Conservation (phyloP, 1,140 invertebrate species). For the Anoplolepis gracilipes region DNA sequence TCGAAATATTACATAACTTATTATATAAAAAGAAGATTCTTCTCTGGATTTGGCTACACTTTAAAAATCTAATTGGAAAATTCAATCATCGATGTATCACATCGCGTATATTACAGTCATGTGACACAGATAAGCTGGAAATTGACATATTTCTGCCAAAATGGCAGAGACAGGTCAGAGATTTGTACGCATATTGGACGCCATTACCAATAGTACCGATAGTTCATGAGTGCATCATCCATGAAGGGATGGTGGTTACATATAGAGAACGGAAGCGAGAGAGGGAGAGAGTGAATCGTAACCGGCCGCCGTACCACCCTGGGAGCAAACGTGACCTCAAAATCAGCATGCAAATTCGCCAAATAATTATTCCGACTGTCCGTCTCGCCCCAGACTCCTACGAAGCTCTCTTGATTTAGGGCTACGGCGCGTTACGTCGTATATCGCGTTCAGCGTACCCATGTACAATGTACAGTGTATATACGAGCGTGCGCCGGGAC, state of each 20-base stretch:
- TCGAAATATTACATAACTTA: not conserved
- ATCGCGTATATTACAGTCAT: conserved; percentile 8
- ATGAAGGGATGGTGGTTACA: conserved; percentile 5
- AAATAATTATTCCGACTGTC: conserved; percentile 84
- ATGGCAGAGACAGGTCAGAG: conserved; percentile 21
- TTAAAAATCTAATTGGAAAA: not conserved
- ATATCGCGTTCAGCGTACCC: conserved; percentile 25
- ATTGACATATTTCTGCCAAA: conserved; percentile 53
- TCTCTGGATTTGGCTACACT: not conserved
- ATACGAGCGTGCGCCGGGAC: not conserved
- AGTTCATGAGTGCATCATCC: conserved; percentile 43
- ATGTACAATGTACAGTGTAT: not conserved
- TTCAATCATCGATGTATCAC: not conserved
- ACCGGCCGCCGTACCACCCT: conserved; percentile 46
- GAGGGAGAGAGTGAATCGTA: not conserved
- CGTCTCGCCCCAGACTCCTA: conserved; percentile 65
- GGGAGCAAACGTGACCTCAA: conserved; percentile 81
- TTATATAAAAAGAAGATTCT: not conserved
- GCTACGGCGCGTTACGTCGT: not conserved
- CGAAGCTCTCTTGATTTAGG: conserved; percentile 75
- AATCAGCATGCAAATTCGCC: conserved; percentile 84
- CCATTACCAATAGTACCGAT: conserved; percentile 42
- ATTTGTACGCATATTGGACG: conserved; percentile 42
- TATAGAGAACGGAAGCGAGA: not conserved
- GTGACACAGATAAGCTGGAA: conserved; percentile 3